Base-by-base conservation (phyloP, 2,113 vertebrate genomes). In the Cichladusa arquata region DNA sequence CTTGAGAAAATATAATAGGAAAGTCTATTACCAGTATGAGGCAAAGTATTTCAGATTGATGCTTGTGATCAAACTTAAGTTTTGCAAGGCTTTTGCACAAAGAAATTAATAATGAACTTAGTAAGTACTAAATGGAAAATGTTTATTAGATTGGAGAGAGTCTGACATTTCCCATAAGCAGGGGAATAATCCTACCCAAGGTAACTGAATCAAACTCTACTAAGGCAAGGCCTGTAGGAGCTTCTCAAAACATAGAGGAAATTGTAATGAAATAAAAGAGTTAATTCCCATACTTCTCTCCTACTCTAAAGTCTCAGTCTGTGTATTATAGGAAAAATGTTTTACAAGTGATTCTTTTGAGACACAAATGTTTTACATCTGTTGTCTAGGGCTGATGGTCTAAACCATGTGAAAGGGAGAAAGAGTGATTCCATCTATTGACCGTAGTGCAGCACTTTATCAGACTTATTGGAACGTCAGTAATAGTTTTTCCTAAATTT, bases 341-440 rank as follows among this genome's bases (percentile, higher is more conserved):
- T 66, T 88, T 92, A 86, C 26, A 56, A 73, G 54, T 50, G 47
- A 48, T 91, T 77, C 38, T 93, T 94, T 65, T 44, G 47, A 90
- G 74, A 33, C 10, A 54, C 13, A 54, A 58, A 58, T 70, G 38
- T 87, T 96, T 91, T 93, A 88, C 53, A 25, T 77, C 78, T 71
- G 23, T 91, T 3, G 0, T 87, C 56, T 54, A 19, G 11, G 66
- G 50, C 71, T 94, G 73, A 65, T 0, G 3, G 20, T 31, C 62
- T 73, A 57, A 65, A 51, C 70, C 42, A 88, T 0, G 0, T 80
- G 81, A 70, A 58, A 91, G 66, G 73, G 71, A 73, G 71, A 86
- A 91, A 71, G 28, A 82, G 7, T 91, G 94, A 94, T 96, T 95
- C 58, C 67, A 70, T 86, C 58, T 90, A 47, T 70, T 40, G 79